Evolutionary conservation across 1,140 invertebrate genomes (phyloP).

Genomic region (Drosophila mojavensis): DNA sequence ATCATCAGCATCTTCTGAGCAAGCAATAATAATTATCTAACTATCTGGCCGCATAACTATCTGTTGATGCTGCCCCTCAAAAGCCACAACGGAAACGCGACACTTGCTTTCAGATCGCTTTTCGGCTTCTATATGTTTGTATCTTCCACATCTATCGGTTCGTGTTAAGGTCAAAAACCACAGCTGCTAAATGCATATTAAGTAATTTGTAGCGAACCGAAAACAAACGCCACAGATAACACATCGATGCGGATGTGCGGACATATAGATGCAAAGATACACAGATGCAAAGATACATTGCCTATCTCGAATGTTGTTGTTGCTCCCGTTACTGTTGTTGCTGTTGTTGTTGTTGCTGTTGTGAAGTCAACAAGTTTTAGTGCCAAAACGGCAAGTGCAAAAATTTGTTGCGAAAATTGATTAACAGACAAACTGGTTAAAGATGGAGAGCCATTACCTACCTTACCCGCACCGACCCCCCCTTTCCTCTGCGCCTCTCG

Average conservation of each 20-base stretch:
- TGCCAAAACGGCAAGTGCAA: slow-evolving; percentile 74
- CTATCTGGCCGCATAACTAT: slow-evolving; percentile 49
- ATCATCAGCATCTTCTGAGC: slow-evolving; percentile 33
- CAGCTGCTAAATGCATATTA: slow-evolving; percentile 74
- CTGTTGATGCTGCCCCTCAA: slow-evolving; percentile 30
- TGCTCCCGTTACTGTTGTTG: slow-evolving; percentile 26
- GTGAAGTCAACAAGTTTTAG: slow-evolving; percentile 50
- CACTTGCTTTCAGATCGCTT: slow-evolving; percentile 42
- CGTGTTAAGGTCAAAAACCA: slow-evolving; percentile 63
- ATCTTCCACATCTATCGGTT: slow-evolving; percentile 3
- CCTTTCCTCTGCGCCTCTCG: neutral
- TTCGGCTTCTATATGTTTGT: slow-evolving; percentile 5
- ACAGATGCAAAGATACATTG: slow-evolving; percentile 39
- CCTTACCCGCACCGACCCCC: neutral
- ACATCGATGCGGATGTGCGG: slow-evolving; percentile 24
- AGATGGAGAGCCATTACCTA: slow-evolving; percentile 16
- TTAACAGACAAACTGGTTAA: slow-evolving; percentile 76
- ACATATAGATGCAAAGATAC: slow-evolving; percentile 17
- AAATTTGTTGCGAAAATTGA: slow-evolving; percentile 81
- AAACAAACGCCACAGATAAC: slow-evolving; percentile 21
- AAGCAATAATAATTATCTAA: slow-evolving; percentile 61
- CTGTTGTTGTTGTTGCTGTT: slow-evolving; percentile 34
- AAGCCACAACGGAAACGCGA: slow-evolving; percentile 47
- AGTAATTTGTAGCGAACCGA: slow-evolving; percentile 61
- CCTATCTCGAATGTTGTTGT: slow-evolving; percentile 16